Evolutionary conservation across 2,888 invertebrate genomes (phyloP), one percentile per base, ranked within the genome.

Genomic region (Notocelia uddmanniana): DNA sequence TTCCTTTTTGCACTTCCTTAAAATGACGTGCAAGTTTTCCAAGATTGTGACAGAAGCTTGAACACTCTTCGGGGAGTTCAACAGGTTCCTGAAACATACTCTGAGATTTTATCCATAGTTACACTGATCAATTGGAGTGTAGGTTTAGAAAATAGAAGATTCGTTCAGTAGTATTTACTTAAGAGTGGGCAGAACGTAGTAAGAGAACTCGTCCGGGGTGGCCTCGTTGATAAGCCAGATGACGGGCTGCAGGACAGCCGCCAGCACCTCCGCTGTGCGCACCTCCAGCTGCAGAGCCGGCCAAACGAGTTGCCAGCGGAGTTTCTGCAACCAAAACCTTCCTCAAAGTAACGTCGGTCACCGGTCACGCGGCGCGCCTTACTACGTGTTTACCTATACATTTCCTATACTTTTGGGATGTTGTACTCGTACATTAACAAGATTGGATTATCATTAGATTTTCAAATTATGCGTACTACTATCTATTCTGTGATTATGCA

Each of bases 261-360:
- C 97, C 76, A 98, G 93, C 21, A 98, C 97, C 84, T 98, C 98
- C 74, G 97, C 96, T 26, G 96, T 96, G 81, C 96, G 95, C 91
- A 98, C 96, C 89, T 99, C 98, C 77, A 96, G 95, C 83, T 97
- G 96, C 74, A 99, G 94, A 79, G 96, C 96, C 45, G 98, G 98
- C 97, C 98, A 98, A 62, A 99, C 96, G 88, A 98, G 98, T 87
- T 97, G 97, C 95, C 98, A 98, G 95, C 98, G 97, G 66, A 99
- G 94, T 97, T 98, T 99, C 99, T 99, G 95, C 66, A 94, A 91
- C 54, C 21, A 69, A 73, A 31, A 31, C 31, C 31, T 31, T 31
- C 8, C 31, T 31, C 31, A 31, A 45, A n/a, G 8, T 13, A 1
- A 37, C 3, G 3, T 11, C 13, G 37, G 37, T 37, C n/a, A n/a